Evolutionary conservation across 2,113 vertebrate species (phyloP).

Genomic region (Platichthys stellatus): DNA sequence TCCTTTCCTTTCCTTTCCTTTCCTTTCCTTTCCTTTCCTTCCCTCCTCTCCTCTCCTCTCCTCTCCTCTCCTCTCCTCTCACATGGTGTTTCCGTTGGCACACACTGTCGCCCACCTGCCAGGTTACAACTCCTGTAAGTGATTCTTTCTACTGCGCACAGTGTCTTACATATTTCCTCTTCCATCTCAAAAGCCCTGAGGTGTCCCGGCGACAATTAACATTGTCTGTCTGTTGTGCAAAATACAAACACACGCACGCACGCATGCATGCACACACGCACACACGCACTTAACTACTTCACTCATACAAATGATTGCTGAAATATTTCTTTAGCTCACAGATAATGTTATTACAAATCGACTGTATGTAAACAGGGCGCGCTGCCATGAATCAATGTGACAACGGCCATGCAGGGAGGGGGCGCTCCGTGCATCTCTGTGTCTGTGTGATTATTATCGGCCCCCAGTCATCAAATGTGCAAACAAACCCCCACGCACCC

Average conservation of each 20-base stretch:
- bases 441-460: constrained; percentile 50
- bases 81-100: constrained; percentile 25
- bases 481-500: constrained; percentile 43
- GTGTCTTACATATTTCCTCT: constrained; percentile 29
- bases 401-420: constrained; percentile 49
- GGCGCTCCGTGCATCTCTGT: constrained; percentile 14
- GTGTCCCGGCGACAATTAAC: constrained; percentile 34
- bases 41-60: neutral
- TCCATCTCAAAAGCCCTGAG: constrained; percentile 19
- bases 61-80: neutral
- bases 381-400: constrained; percentile 72
- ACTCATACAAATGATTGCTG: constrained; percentile 35
- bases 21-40: too few relatives aligned
- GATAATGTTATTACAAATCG: constrained; percentile 72
- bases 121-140: constrained; percentile 1
- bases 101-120: constrained; percentile 24
- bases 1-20: neutral
- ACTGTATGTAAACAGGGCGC: constrained; percentile 42
- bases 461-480: constrained; percentile 38
- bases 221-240: constrained; percentile 32
- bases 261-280: neutral
- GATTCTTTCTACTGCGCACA: constrained; percentile 1
- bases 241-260: constrained; percentile 13
- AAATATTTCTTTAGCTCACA: constrained; percentile 42
- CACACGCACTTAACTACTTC: constrained; percentile 4